Evolutionary conservation across 2,113 vertebrate species (phyloP), one percentile per base, ranked within the genome.

Genomic region (Natator depressus): DNA sequence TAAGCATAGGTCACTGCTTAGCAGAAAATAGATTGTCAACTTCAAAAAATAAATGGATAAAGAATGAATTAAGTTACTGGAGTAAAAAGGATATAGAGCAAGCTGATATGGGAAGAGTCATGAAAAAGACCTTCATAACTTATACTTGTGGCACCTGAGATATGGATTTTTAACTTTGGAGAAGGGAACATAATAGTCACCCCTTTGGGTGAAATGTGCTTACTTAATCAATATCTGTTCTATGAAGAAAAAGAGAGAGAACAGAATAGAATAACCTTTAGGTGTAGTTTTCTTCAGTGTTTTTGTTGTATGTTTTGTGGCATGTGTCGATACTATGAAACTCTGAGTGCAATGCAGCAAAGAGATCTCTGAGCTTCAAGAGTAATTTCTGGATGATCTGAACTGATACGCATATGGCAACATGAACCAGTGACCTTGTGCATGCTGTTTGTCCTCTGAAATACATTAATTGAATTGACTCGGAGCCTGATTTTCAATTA

Each of bases 111-210:
- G 79, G 72, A 93, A 57, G 10, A 22, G 27, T 55, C 88, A 93
- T 31, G 31, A 82, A 46, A 69, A 93, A 87, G 57, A 59, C 24
- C 31, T 94, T 87, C 53, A 1, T 79, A 81, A 88, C 8, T 93
- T n/a, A 83, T 88, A 14, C 4, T 76, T 94, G 54, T 80, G 38
- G 51, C 1, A 9, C 35, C 16, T 51, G 82, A 75, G 29, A 11
- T 87, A 65, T 92, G 35, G 91, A 82, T 84, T 93, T 88, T 93
- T 90, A 93, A 54, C 3, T 46, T 1, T 5, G 78, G 27, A 82
- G 75, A 94, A 89, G 57, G 42, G 93, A 89, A 89, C 1, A 1
- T n/a, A 55, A 65, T 53, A 72, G 19, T 87, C 24, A 6, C 2
- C 11, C 7, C 14, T 62, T 59, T 42, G 59, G 76, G 47, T 86